phyloP scores from a whole-genome alignment of 2,888 invertebrate genomes.

The Perdita meconis region DNA sequence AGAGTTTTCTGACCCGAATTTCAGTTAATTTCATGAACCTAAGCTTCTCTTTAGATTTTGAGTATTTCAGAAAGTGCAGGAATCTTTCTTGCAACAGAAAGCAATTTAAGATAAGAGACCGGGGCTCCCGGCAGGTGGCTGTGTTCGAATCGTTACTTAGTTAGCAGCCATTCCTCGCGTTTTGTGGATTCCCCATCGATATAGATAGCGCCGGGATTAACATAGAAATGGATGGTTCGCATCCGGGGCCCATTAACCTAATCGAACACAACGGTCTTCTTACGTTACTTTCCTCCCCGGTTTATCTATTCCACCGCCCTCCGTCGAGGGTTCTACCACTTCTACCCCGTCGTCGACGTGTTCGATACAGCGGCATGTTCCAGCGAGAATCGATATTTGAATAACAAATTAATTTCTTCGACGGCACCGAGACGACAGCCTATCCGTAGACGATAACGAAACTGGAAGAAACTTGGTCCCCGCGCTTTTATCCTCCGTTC shows the following conservation, averaged over 20 bases:
- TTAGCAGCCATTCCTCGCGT: constrained; percentile 43
- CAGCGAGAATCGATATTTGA: constrained; percentile 72
- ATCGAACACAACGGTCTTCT: constrained; percentile 66
- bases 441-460: constrained; percentile 54
- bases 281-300: constrained; percentile 34
- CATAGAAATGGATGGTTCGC: constrained; percentile 77
- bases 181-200: constrained; percentile 69
- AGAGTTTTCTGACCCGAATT: no score
- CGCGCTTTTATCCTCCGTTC: constrained; percentile 15
- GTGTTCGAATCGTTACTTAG: constrained; percentile 43
- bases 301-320: neutral
- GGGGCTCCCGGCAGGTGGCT: constrained; percentile 48
- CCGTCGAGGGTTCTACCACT: no score
- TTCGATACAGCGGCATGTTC: constrained; percentile 35
- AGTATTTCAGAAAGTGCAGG: no score
- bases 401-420: constrained; percentile 77
- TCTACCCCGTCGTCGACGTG: constrained; percentile 7
- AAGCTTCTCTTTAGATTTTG: no score
- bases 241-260: constrained; percentile 77
- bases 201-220: constrained; percentile 74
- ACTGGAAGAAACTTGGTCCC: constrained; percentile 35
- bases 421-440: constrained; percentile 22
- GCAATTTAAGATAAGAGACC: no score
- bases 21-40: no score
- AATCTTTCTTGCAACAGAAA: no score